Conservation (phyloP, 2,797 vertebrate species). For the Parambassis ranga region DNA sequence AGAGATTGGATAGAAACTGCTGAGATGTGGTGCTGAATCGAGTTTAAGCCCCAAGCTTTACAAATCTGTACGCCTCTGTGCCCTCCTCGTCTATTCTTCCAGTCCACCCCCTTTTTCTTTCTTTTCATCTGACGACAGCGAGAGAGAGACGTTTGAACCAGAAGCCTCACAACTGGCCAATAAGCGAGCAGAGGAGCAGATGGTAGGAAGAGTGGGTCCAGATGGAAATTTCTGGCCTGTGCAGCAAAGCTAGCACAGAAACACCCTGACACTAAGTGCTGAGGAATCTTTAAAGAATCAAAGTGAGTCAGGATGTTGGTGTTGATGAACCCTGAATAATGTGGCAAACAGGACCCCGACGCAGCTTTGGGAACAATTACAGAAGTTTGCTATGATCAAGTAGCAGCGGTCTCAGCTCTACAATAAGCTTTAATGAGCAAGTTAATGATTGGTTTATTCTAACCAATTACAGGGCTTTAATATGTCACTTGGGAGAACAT, state of each 20-base stretch:
- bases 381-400: constrained; percentile 25
- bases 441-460: constrained; percentile 60
- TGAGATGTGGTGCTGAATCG: constrained; percentile 50
- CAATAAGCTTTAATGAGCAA: constrained; percentile 59
- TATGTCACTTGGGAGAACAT: constrained; percentile 48
- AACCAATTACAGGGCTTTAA: constrained; percentile 54
- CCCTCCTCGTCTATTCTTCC: constrained; percentile 7
- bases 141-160: constrained; percentile 44
- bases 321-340: constrained; percentile 31
- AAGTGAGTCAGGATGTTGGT: constrained; percentile 44
- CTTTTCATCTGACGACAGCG: constrained; percentile 10
- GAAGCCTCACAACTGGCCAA: constrained; percentile 48
- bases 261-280: constrained; percentile 52
- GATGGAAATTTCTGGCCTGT: constrained; percentile 62
- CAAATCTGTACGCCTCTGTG: constrained; percentile 6
- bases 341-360: constrained; percentile 15
- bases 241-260: constrained; percentile 44
- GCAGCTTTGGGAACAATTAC: constrained; percentile 34
- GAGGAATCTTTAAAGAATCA: constrained; percentile 52
- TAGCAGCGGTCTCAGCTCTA: constrained; percentile 29
- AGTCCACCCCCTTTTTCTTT: constrained; percentile 20
- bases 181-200: constrained; percentile 53
- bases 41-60: constrained; percentile 32
- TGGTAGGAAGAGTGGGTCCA: constrained; percentile 56
- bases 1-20: constrained; percentile 58